Evolutionary conservation across 2,797 vertebrate species (phyloP).

Genomic region (Urophycis tenuis): DNA sequence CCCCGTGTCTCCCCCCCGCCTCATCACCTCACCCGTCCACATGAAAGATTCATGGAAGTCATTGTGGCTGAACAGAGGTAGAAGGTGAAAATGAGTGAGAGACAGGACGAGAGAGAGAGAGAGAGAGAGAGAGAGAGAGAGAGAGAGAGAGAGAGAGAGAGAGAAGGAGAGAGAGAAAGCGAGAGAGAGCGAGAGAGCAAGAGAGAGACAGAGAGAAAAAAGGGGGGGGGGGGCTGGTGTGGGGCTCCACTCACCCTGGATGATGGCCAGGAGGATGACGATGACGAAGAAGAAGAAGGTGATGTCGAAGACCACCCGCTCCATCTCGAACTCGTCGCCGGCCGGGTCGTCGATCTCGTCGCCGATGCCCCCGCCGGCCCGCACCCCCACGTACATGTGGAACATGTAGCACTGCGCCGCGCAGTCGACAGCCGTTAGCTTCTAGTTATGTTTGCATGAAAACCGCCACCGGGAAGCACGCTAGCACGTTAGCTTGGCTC

Average conservation of each 20-base stretch:
- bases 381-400: conserved; percentile 75
- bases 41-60: conserved; percentile 21
- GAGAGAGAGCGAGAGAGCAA: neutral
- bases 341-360: conserved; percentile 74
- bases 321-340: conserved; percentile 71
- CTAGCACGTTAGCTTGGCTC: neutral
- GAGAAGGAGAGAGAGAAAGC: no score
- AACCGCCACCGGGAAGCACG: no score
- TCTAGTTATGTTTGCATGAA: no score
- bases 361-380: conserved; percentile 71
- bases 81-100: neutral
- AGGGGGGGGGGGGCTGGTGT: neutral
- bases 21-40: neutral
- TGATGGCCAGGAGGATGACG: conserved; percentile 75
- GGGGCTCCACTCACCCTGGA: conserved; percentile 64
- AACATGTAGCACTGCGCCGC: conserved; percentile 72
- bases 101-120: neutral
- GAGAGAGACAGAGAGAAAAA: neutral
- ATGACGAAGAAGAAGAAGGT: conserved; percentile 77
- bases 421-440: no score
- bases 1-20: no score
- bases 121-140: neutral
- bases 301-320: conserved; percentile 72
- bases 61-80: neutral
- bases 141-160: neutral